Evolutionary conservation across 2,113 vertebrate species (phyloP), one percentile per base, ranked within the genome.

Genomic region (Triplophysa siluroides): DNA sequence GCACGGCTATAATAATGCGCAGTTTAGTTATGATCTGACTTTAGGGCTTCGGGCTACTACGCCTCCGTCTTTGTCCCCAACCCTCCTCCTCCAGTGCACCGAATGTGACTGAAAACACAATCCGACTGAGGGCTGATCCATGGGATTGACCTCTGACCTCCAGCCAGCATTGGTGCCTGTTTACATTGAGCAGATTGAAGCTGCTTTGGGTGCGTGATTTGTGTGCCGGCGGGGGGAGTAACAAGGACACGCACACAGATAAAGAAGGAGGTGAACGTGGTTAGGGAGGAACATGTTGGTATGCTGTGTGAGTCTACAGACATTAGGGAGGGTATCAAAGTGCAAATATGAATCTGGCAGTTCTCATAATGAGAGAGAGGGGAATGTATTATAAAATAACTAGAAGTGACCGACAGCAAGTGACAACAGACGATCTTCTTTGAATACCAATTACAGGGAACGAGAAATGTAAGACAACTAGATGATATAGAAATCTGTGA

Each of bases 261-360:
- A 79, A 63, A 78, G 78, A 21, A 52, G 13, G 12, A 38, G 61
- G 79, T 23, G 74, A 84, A 29, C 19, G 45, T 21, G 77, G 77
- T 71, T 66, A 76, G 23, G 75, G 80, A 86, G 86, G 78, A 91
- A 85, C 72, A 58, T 92, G 93, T 95, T 92, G 90, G 90, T 92
- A 94, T 94, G 95, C 94, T 88, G 85, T 91, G 86, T 89, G 87
- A 93, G 93, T 91, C 93, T 92, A 91, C 86, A 91, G 92, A 95
- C 94, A 96, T 97, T 96, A 97, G 93, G 72, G 90, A 29, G 93
- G 93, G 94, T 94, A 95, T 96, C 95, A 95, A 95, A 94, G 93
- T 94, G 95, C 94, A 95, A 95, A 96, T 96, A 95, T 94, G 92
- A 94, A 94, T 94, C 92, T 92, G 95, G 95, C 96, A 95, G 95